Base-by-base conservation (phyloP, 2,888 invertebrate species). In the Helleia helle region DNA sequence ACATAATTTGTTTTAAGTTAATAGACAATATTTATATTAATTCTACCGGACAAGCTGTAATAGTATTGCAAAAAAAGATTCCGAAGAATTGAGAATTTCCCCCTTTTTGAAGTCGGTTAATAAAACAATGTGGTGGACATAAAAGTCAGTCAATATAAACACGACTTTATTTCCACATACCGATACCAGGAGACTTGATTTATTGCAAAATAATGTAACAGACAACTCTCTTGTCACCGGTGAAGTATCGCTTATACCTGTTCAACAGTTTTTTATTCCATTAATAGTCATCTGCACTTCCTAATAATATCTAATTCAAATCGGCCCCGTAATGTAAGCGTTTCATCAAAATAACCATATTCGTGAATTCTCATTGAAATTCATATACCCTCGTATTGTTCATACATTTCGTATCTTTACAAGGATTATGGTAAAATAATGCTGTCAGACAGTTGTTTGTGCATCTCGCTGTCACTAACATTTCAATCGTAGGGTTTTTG, bases 391-490 rank as follows among this genome's bases (percentile, higher is more conserved):
- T 59, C 62, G 68, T 77, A 74, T 77, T 75, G 72, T 71, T 71
- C 71, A 75, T 79, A 73, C 71, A 71, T 75, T 74, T 74, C 68
- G 60, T 71, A 58, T 60, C 71, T 70, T 57, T 67, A 77, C 81
- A 80, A 77, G 75, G 79, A 79, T 77, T 83, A 83, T 83, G 83
- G 64, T 81, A 83, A 81, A 79, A 79, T 75, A 77, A 76, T 77
- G 56, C 80, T 71, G 74, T 71, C 72, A 62, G 71, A 70, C 72
- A 65, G 70, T 71, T 79, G 76, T 76, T 76, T 77, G 80, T 81
- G 83, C 76, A 81, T 80, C 76, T 61, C 55, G 54, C 74, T 80
- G 83, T 80, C 84, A 76, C 73, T 79, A 74, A 81, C 83, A 74
- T 80, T 74, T 84, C 84, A 83, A 84, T 79, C 74, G 58, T 62